These are phyloP conservation scores for Crocallis elinguaria DNA, from an alignment of 2,888 invertebrate species.

Conservation along the genomic window DNA sequence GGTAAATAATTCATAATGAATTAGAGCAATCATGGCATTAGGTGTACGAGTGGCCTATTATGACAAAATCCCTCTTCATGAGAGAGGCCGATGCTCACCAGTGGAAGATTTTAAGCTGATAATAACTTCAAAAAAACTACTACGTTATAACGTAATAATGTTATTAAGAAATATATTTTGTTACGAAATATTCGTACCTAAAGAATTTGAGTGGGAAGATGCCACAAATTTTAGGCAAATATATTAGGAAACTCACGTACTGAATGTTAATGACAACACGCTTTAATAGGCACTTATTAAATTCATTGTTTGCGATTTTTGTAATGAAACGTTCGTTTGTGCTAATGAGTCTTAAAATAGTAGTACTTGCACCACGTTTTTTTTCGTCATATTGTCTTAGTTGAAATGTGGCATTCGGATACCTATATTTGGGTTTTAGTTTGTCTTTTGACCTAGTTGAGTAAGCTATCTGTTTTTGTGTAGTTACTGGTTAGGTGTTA, in stretches of 20 bases:
- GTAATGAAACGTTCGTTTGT: conserved; percentile 25
- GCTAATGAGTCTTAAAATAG: conserved; percentile 30
- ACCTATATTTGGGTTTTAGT: no score
- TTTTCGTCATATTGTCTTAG: not conserved
- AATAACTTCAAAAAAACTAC: no score
- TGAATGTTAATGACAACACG: conserved; percentile 12
- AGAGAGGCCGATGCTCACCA: no score
- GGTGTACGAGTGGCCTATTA: no score
- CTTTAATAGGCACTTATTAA: conserved; percentile 24
- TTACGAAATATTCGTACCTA: conserved; percentile 10
- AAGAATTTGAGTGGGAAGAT: conserved; percentile 26
- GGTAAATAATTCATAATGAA: no score
- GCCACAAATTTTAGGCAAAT: conserved; percentile 1
- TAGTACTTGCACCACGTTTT: not conserved
- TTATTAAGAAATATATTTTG: not conserved
- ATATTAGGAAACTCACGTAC: conserved; percentile 2
- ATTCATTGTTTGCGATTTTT: conserved; percentile 33
- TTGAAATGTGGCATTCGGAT: not conserved
- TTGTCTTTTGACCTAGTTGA: no score
- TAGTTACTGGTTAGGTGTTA: no score
- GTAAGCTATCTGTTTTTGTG: no score
- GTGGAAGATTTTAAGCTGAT: no score
- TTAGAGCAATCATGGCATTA: no score
- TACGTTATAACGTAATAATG: no score
- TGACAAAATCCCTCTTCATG: no score